Base-by-base conservation (phyloP, 2,888 invertebrate genomes). In the Drosophila phalerata region DNA sequence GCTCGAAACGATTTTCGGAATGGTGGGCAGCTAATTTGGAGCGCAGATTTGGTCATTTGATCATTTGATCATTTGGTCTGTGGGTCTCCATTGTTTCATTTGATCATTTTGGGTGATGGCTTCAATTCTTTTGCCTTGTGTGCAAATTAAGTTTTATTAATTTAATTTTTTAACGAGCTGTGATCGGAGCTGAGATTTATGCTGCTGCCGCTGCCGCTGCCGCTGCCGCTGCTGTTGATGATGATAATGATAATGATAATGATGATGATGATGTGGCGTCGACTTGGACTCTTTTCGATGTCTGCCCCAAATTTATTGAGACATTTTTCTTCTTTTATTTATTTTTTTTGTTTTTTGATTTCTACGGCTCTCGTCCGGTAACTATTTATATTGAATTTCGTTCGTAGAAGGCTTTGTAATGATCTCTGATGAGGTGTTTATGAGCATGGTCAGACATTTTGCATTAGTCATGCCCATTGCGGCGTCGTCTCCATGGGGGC, bases 351-450 rank as follows among this genome's bases (percentile, higher is more conserved):
- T 68, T 28, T 62, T 42, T 57, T 55, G 38, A 57, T 72, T 61
- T 65, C 42, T 34, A 57, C 61, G 62, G 28, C 52, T 73, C 71
- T 43, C 43, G 48, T 19, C 60, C 43, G 69, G 53, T 56, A 66
- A 28, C 71, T 57, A 78, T 75, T 79, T 82, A 73, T 69, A 67
- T 85, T 69, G 68, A 85, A 76, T 85, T 80, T 73, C 38, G 60
- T 75, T 80, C 85, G 68, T 73, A 78, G 83, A 88, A 85, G 84
- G 84, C 88, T 57, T 73, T 56, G 85, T 83, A 83, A 83, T 87
- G 87, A 83, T 82, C 83, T 34, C 87, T 85, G 84, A 84, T 84
- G 88, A 84, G 84, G 84, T 84, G 88, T 87, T 84, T 84, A 84
- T 83, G 88, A 84, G 65, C 77, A 73, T 67, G 55, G 77, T 53